Evolutionary conservation across 2,888 invertebrate genomes (phyloP).

Genomic region (Agrotis ipsilon): DNA sequence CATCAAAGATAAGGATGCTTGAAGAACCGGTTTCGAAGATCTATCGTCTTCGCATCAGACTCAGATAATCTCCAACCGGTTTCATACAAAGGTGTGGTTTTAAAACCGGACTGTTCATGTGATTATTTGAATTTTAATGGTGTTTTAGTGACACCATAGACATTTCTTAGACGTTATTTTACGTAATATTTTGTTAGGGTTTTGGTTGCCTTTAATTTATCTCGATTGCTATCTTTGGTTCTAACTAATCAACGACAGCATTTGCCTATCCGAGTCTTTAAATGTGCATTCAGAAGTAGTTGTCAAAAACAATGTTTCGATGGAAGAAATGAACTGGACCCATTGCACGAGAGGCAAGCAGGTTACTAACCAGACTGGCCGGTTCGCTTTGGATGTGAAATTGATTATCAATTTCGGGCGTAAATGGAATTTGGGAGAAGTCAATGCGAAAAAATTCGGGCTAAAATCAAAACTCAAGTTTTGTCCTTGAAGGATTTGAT

Average conservation of each 20-base stretch:
- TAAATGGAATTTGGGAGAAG: background rate
- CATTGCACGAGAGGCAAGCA: too few relatives aligned
- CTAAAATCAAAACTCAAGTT: background rate
- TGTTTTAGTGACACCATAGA: background rate
- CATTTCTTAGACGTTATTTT: background rate
- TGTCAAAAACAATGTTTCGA: too few relatives aligned
- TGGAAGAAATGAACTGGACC: too few relatives aligned
- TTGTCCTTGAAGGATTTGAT: too few relatives aligned
- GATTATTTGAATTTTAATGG: background rate
- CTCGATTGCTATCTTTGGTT: too few relatives aligned
- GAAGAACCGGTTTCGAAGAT: slow-evolving; percentile 31
- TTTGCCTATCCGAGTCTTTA: too few relatives aligned
- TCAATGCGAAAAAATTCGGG: background rate
- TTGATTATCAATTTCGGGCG: too few relatives aligned
- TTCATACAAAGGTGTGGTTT: background rate
- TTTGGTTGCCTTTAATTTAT: background rate
- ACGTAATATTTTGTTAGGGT: background rate
- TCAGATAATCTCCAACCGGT: slow-evolving; percentile 36
- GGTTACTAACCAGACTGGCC: too few relatives aligned
- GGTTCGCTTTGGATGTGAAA: too few relatives aligned
- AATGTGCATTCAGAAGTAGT: too few relatives aligned
- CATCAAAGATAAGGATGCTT: slow-evolving; percentile 14
- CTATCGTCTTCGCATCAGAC: slow-evolving; percentile 1
- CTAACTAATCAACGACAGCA: too few relatives aligned
- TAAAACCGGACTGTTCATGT: background rate